phyloP scores from a whole-genome alignment of 2,113 vertebrate species.

The Actinemys pallida region DNA sequence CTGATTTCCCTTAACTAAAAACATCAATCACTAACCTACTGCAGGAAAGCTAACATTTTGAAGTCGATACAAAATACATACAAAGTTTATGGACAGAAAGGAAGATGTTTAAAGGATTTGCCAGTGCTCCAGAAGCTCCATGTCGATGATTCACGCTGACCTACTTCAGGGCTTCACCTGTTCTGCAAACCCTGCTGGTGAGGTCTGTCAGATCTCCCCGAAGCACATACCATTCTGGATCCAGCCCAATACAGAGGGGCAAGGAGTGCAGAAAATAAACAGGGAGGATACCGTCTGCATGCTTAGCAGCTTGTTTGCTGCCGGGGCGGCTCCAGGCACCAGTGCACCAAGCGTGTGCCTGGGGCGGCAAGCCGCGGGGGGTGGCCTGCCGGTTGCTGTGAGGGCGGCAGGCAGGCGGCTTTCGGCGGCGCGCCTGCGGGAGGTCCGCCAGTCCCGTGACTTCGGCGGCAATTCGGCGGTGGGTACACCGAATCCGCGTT shows the following conservation, averaged over 20 bases:
- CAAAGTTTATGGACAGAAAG: slow-evolving; percentile 65
- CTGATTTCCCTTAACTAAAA: slow-evolving; percentile 2
- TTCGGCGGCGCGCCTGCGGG: no score
- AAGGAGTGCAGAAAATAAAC: background rate
- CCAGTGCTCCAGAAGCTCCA: background rate
- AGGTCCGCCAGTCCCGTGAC: no score
- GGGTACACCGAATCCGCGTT: no score
- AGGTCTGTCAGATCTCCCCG: background rate
- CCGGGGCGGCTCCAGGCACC: no score
- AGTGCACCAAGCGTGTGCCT: no score
- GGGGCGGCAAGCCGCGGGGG: no score
- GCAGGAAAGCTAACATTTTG: slow-evolving; percentile 20
- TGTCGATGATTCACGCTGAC: background rate
- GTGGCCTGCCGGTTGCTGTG: no score
- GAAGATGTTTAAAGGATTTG: slow-evolving; percentile 47
- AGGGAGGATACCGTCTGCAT: background rate
- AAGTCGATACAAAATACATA: slow-evolving; percentile 71
- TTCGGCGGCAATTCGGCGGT: no score
- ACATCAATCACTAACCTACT: slow-evolving; percentile 29
- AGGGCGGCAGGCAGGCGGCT: no score
- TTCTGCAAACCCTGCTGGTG: accelerated
- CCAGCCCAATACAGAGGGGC: background rate
- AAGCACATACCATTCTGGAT: background rate
- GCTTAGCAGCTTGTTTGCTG: background rate
- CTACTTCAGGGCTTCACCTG: slow-evolving; percentile 57